Base-by-base conservation (phyloP, 2,888 invertebrate species). In the Ornithoptera alexandrae region DNA sequence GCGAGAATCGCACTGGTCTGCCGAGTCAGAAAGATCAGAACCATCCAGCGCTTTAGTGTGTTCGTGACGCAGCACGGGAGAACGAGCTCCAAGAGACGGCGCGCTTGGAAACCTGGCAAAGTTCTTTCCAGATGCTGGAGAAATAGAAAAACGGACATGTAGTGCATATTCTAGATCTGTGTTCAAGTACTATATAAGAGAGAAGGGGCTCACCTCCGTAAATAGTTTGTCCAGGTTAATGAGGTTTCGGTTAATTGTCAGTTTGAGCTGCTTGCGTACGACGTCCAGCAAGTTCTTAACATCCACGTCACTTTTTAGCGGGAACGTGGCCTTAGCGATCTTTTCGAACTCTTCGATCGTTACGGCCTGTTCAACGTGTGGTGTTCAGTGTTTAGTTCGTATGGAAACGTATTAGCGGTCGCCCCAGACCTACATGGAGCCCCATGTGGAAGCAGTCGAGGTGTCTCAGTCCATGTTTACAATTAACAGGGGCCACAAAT, bases 261-360 rank as follows among this genome's bases (percentile, higher is more conserved):
- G 75, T 75, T 93, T 93, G 7, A 93, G 85, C 72, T 93, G 93
- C 73, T 87, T 91, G 22, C 88, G 83, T 56, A 88, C 84, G 22
- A 87, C 89, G 67, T 93, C 93, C 17, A 76, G 78, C 60, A 93
- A 73, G 71, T 90, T 93, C 72, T 90, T 90, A 62, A 93, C 86
- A 71, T 93, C 93, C 62, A 93, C 90, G 72, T 93, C 93, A 68
- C 86, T 92, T 73, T 93, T 93, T 72, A 92, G 70, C 0, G 93
- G 90, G 67, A 92, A 93, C n/a, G 84, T 81, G 0, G 83, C 73
- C 70, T 86, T 88, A 1, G 85, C 77, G 18, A 84, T 78, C 73
- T 88, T 92, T 75, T 93, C 92, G 22, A 93, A 88, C 57, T 93
- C 92, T 39, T 92, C 92, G 1, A 89, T 77, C 1, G 88, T 81